Percentiles rank a stretch among this genome's conserved stretches.
These are phyloP conservation scores for Ruditapes philippinarum DNA, from an alignment of 1,140 invertebrate species.

Conservation along the genomic window DNA sequence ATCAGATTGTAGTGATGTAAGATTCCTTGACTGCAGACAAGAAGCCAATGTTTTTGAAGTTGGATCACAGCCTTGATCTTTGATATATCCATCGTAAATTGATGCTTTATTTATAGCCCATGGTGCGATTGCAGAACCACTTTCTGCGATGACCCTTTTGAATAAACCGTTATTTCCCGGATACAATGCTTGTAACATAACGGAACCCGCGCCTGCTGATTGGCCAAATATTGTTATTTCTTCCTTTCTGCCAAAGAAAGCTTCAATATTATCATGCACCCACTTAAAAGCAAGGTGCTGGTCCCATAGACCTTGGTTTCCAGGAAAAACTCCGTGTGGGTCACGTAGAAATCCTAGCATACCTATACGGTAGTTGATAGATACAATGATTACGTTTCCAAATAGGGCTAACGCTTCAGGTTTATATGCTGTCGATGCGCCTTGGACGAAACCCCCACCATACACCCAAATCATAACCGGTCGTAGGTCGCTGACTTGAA, in stretches of 20 bases:
- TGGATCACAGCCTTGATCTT: background rate
- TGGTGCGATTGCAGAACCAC: constrained; percentile 41
- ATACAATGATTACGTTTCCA: constrained; percentile 97
- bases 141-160: constrained; percentile 69
- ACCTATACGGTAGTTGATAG: constrained; percentile 97
- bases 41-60: background rate
- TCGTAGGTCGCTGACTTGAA: constrained; percentile 83
- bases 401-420: constrained; percentile 95
- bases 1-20: background rate
- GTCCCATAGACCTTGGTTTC: constrained; percentile 91
- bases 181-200: constrained; percentile 87
- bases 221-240: constrained; percentile 91
- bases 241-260: constrained; percentile 91
- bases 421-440: constrained; percentile 96
- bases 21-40: background rate
- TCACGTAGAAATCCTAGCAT: constrained; percentile 90
- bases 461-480: constrained; percentile 98
- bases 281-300: constrained; percentile 90
- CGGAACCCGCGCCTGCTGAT: constrained; percentile 84
- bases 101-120: background rate
- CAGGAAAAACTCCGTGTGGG: constrained; percentile 78
- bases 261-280: constrained; percentile 90
- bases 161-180: constrained; percentile 72
- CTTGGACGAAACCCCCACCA: constrained; percentile 96
- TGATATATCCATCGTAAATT: background rate